These are phyloP conservation scores for Saccopteryx leptura DNA, from an alignment of 2,113 vertebrate species.

Conservation along the genomic window DNA sequence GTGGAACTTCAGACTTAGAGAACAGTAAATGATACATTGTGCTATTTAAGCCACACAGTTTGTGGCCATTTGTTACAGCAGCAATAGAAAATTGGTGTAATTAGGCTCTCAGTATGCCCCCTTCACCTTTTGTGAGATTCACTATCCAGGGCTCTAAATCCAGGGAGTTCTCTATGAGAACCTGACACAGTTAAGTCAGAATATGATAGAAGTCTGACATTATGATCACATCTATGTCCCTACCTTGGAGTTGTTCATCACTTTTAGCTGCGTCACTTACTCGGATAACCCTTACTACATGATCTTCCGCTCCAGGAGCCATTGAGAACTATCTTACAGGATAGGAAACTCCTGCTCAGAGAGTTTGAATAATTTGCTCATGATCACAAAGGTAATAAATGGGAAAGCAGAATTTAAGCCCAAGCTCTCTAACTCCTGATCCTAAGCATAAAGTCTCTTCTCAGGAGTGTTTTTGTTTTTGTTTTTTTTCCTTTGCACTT, in stretches of 20 bases:
- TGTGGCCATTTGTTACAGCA: background rate
- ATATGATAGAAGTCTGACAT: background rate
- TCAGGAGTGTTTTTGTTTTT: background rate
- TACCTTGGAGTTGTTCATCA: background rate
- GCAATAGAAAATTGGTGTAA: background rate
- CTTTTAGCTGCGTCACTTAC: background rate
- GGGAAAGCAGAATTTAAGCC: background rate
- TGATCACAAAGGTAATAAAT: background rate
- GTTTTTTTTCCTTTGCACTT: background rate
- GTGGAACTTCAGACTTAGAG: background rate
- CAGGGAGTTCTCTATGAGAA: background rate
- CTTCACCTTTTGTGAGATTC: background rate
- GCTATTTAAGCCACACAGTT: background rate
- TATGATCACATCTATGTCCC: rapidly evolving
- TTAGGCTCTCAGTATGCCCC: background rate
- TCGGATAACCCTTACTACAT: background rate
- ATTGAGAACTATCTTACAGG: background rate
- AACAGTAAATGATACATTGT: background rate
- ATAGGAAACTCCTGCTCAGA: background rate
- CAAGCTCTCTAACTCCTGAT: background rate
- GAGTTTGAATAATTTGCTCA: background rate
- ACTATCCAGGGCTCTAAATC: background rate
- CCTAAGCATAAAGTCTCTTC: background rate
- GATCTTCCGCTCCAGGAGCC: background rate
- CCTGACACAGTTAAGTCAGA: background rate